Conservation (phyloP, 2,797 vertebrate species). For the Phalloptychus januarius region DNA sequence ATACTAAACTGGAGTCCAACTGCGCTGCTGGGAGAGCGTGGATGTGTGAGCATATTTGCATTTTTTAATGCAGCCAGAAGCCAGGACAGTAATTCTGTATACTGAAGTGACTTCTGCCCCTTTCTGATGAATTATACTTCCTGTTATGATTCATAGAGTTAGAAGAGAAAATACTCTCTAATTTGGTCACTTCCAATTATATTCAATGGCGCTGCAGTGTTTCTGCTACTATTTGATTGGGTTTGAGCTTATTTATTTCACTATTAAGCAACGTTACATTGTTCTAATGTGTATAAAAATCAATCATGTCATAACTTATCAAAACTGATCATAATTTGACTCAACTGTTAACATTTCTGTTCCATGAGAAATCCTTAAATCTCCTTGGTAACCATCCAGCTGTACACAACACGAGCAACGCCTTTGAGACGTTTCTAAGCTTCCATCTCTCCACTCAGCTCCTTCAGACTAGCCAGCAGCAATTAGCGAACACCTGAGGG, state of each 20-base stretch:
- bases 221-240: neutral
- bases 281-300: neutral
- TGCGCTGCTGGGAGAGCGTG: constrained; percentile 49
- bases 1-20: constrained; percentile 71
- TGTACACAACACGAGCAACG: no score
- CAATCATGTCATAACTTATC: neutral
- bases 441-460: no score
- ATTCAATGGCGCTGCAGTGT: neutral
- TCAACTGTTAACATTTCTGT: neutral
- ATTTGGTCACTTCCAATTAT: neutral
- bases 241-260: neutral
- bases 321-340: neutral
- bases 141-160: constrained; percentile 15
- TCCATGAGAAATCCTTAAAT: neutral
- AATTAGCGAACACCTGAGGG: no score
- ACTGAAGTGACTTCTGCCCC: constrained; percentile 21
- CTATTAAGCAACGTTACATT: no score
- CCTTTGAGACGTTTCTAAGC: no score
- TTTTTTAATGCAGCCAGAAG: constrained; percentile 42
- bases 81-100: constrained; percentile 48
- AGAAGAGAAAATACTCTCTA: constrained; percentile 2
- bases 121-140: constrained; percentile 15
- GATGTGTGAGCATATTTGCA: constrained; percentile 52
- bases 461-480: no score
- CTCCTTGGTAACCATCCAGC: no score